These are phyloP conservation scores for Murina feae DNA, from an alignment of 2,113 vertebrate genomes.

Conservation along the genomic window DNA sequence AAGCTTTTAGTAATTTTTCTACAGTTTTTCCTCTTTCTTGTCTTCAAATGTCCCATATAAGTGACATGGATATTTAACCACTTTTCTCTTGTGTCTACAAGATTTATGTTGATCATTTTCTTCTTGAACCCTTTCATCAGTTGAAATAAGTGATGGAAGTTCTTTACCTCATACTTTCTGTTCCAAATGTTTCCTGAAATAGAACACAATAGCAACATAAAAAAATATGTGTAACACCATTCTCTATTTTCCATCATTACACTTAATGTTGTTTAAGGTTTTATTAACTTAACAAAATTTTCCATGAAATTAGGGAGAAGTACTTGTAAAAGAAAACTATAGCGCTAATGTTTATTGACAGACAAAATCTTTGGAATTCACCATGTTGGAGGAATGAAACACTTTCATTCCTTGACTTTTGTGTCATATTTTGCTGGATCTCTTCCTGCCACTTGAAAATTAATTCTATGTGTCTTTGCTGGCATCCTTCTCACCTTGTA, in stretches of 20 bases:
- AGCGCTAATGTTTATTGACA: neutral
- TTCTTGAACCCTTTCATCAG: slow-evolving; percentile 43
- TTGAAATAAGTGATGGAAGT: slow-evolving; percentile 38
- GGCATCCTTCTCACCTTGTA: neutral
- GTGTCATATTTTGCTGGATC: neutral
- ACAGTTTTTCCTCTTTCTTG: neutral
- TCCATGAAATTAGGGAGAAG: slow-evolving; percentile 46
- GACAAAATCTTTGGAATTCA: slow-evolving; percentile 7
- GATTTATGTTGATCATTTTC: slow-evolving; percentile 39
- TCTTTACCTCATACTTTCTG: slow-evolving; percentile 56
- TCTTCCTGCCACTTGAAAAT: slow-evolving; percentile 32
- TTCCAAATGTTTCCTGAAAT: slow-evolving; percentile 68
- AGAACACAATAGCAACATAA: slow-evolving; percentile 32
- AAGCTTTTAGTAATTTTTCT: slow-evolving; percentile 14
- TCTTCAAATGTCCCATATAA: slow-evolving; percentile 8
- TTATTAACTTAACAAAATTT: slow-evolving; percentile 36
- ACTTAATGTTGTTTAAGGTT: slow-evolving; percentile 30
- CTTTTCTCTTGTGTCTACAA: neutral
- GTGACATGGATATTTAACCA: neutral
- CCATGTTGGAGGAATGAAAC: neutral
- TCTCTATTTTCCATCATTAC: slow-evolving; percentile 45
- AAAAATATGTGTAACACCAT: slow-evolving; percentile 20
- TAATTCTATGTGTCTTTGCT: neutral
- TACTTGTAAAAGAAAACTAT: slow-evolving; percentile 7
- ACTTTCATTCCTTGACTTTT: slow-evolving; percentile 26